phyloP scores from a whole-genome alignment of 2,113 vertebrate genomes.

The Electrona antarctica region DNA sequence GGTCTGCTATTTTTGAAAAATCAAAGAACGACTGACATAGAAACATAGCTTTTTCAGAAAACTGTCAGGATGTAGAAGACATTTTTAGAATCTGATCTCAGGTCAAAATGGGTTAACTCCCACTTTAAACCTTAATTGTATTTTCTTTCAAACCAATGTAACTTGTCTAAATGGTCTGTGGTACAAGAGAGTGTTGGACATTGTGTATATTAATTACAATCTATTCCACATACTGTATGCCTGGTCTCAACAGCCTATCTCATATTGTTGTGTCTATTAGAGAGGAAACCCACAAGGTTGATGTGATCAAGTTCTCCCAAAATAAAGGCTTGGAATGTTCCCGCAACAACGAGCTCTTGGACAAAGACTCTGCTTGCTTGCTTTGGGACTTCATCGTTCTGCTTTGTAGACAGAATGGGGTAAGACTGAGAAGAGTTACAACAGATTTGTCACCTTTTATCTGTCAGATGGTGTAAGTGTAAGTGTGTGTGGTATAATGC shows the following conservation, averaged over 20 bases:
- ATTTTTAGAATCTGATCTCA: too few species aligned
- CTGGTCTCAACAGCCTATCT: neutral
- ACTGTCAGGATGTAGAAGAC: too few species aligned
- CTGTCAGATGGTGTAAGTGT: neutral
- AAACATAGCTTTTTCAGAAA: too few species aligned
- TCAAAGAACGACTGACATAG: too few species aligned
- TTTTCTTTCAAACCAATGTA: too few species aligned
- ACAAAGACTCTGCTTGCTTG: conserved; percentile 91
- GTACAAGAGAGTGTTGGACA: too few species aligned
- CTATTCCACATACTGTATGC: too few species aligned
- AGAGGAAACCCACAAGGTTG: conserved; percentile 97
- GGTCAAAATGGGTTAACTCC: too few species aligned
- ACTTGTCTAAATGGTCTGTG: too few species aligned
- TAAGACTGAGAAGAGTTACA: conserved; percentile 56
- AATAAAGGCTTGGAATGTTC: conserved; percentile 89
- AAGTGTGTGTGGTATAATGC: neutral
- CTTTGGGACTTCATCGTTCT: conserved; percentile 95
- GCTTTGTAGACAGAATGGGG: conserved; percentile 96
- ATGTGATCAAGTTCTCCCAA: conserved; percentile 97
- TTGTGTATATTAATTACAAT: too few species aligned
- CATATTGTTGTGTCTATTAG: conserved; percentile 64
- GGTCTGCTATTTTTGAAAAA: too few species aligned
- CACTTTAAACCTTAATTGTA: too few species aligned
- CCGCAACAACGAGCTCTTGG: conserved; percentile 86
- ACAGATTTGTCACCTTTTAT: neutral